Conservation (phyloP, 2,797 vertebrate species). For the Syngnathus rostellatus region DNA sequence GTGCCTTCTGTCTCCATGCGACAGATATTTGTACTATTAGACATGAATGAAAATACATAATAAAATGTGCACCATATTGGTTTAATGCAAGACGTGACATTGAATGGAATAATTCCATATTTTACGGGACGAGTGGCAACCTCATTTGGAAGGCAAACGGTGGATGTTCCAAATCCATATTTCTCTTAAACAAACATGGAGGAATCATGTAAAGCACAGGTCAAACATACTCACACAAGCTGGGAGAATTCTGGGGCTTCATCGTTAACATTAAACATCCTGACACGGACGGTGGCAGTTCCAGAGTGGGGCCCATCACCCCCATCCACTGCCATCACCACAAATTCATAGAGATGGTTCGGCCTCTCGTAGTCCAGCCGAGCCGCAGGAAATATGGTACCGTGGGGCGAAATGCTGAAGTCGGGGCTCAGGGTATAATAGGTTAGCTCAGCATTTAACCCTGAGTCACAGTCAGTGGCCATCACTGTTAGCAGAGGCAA, state of each 20-base stretch:
- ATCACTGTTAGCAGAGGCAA: constrained; percentile 61
- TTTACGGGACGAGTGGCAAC: no score
- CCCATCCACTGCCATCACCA: constrained; percentile 81
- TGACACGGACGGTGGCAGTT: constrained; percentile 79
- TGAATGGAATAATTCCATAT: no score
- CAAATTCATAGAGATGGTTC: constrained; percentile 84
- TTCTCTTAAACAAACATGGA: background rate
- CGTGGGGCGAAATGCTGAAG: constrained; percentile 79
- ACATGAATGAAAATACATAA: no score
- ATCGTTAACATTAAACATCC: constrained; percentile 83
- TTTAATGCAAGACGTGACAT: no score
- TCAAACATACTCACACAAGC: constrained; percentile 64
- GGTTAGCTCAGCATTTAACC: constrained; percentile 76
- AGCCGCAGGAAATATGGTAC: constrained; percentile 77
- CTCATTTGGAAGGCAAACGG: background rate
- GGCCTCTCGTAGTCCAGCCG: constrained; percentile 78
- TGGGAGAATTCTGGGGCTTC: constrained; percentile 83
- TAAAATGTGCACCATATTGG: no score
- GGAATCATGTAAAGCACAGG: background rate
- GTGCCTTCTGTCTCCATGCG: no score
- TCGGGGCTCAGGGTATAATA: constrained; percentile 82
- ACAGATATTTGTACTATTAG: no score
- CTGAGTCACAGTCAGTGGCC: constrained; percentile 82
- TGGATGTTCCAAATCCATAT: background rate
- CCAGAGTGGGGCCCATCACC: constrained; percentile 78